phyloP scores from a whole-genome alignment of 2,797 vertebrate species.

The Anableps anableps region DNA sequence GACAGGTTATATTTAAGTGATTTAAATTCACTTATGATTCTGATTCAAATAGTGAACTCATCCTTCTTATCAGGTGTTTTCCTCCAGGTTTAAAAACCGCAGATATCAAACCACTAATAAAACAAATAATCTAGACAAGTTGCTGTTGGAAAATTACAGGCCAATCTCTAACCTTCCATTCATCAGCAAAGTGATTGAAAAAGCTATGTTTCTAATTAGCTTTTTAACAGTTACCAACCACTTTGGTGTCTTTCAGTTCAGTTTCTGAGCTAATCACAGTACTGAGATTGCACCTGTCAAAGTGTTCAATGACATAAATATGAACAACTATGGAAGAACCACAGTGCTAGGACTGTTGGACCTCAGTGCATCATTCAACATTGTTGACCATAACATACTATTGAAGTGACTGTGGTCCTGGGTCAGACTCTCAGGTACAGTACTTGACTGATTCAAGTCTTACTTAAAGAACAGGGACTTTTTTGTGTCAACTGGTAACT shows the following conservation, averaged over 20 bases:
- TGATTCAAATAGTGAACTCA: too few relatives aligned
- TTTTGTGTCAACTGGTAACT: too few relatives aligned
- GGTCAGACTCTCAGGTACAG: too few relatives aligned
- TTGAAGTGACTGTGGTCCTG: too few relatives aligned
- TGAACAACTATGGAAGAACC: too few relatives aligned
- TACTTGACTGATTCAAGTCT: too few relatives aligned
- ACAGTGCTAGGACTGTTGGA: too few relatives aligned
- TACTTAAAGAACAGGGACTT: too few relatives aligned
- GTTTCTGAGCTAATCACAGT: neutral
- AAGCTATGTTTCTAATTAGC: neutral
- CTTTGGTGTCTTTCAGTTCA: neutral
- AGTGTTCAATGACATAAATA: neutral
- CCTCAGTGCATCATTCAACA: too few relatives aligned
- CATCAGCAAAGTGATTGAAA: neutral
- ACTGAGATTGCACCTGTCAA: neutral
- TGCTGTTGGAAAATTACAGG: neutral
- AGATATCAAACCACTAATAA: neutral
- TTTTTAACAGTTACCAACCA: neutral
- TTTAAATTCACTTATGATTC: neutral
- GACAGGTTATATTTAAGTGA: neutral
- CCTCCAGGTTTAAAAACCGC: neutral
- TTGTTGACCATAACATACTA: too few relatives aligned
- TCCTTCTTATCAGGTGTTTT: too few relatives aligned
- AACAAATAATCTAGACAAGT: neutral
- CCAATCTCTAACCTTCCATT: neutral